Base-by-base conservation (phyloP, 2,797 vertebrate species). In the Chelon auratus region DNA sequence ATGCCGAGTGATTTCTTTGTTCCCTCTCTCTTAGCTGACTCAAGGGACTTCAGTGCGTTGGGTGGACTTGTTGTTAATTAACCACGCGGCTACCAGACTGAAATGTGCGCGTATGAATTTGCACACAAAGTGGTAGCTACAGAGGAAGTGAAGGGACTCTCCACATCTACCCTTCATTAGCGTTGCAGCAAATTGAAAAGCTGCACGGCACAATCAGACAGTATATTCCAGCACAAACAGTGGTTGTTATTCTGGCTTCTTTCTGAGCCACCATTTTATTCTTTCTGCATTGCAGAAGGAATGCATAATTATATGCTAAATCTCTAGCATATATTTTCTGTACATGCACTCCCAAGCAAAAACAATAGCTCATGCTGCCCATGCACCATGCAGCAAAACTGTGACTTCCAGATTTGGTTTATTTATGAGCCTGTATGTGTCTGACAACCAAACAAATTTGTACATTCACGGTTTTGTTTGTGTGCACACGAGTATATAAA, bases 41-140 rank as follows among this genome's bases (percentile, higher is more conserved):
- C 80, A 58, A 62, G 75, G 75, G 87, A 84, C 78, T 66, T 65
- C 68, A 78, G 55, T 57, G 61, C 77, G 81, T 10, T 17, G 62
- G 80, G 73, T 74, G 82, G 81, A 84, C 84, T 86, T 81, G 77
- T 74, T 81, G 70, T 87, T 89, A 89, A 92, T 90, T 81, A 91
- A 79, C 47, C 75, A 81, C 75, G 73, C 4, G 63, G 70, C 78
- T 74, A 77, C 64, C 67, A 77, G 65, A 81, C 72, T 86, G 67
- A 89, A 83, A 80, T 71, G 68, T 68, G 58, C 39, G 17, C 58
- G 20, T 69, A 45, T 60, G 69, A 55, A 78, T 54, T 61, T 57
- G 58, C 66, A 80, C 77, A 65, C 17, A 67, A 72, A 82, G 59
- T 68, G 45, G 50, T 26, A 57, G 67, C 77, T 60, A 66, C 66